Evolutionary conservation across 1,140 invertebrate genomes (phyloP).

Genomic region (Tribolium madens): DNA sequence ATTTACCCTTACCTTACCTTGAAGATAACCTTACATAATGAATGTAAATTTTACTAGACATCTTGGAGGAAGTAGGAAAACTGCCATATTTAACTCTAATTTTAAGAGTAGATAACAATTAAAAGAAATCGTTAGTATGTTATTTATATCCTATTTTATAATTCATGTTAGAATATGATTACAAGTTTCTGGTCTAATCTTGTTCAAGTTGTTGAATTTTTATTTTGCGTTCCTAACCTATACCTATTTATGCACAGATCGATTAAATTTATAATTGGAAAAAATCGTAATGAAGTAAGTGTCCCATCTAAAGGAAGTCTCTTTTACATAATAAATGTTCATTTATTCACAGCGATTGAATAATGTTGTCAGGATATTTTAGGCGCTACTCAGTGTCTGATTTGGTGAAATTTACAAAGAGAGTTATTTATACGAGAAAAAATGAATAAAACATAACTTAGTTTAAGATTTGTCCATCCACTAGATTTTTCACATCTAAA

Average conservation of each 20-base stretch:
- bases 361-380: slow-evolving; percentile 28
- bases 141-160: no score
- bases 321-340: slow-evolving; percentile 10
- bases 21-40: no score
- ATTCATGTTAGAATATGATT: no score
- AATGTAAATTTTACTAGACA: no score
- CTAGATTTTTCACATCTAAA: no score
- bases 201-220: neutral
- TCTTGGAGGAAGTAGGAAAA: no score
- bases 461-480: no score
- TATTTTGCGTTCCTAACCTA: neutral
- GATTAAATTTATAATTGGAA: neutral
- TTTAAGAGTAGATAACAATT: no score
- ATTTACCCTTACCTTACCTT: no score
- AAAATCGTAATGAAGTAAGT: slow-evolving; percentile 8
- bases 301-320: neutral
- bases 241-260: neutral
- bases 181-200: no score
- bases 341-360: slow-evolving; percentile 22
- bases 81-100: no score
- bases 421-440: slow-evolving; percentile 20
- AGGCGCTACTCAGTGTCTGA: slow-evolving; percentile 6
- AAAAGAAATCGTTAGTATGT: no score
- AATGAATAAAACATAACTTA: slow-evolving; percentile 16
- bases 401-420: slow-evolving; percentile 25